Conservation (phyloP, 35 echinoderm and acorn worm species). For the Chiridota heheva region DNA sequence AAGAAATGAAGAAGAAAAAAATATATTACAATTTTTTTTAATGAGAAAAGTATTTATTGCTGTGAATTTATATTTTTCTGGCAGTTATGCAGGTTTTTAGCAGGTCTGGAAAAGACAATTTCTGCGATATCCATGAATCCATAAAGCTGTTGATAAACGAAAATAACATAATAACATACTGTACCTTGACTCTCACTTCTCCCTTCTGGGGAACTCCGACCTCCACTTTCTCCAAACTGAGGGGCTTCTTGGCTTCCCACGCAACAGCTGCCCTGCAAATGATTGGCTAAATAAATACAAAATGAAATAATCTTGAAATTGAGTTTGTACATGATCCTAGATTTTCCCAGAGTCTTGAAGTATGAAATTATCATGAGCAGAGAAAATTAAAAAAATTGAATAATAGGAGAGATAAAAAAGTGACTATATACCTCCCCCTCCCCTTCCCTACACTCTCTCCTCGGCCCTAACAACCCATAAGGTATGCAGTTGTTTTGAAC, state of each 20-base stretch:
- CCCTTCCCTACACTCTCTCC: too few relatives aligned
- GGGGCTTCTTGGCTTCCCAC: conserved; percentile 75
- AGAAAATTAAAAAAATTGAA: too few relatives aligned
- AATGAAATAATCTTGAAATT: too few relatives aligned
- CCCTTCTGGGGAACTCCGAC: conserved; percentile 68
- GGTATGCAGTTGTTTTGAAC: too few relatives aligned
- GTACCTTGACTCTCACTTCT: conserved; percentile 94
- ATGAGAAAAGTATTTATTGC: not conserved
- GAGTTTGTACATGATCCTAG: too few relatives aligned
- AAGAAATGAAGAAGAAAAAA: not conserved
- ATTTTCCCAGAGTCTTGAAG: too few relatives aligned
- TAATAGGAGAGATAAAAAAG: too few relatives aligned
- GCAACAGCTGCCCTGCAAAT: conserved; percentile 89
- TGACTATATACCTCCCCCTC: too few relatives aligned
- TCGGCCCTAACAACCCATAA: too few relatives aligned
- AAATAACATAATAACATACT: not conserved
- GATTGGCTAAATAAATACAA: conserved; percentile 68
- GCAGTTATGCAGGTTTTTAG: too few relatives aligned
- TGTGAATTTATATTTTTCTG: too few relatives aligned
- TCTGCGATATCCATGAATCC: not conserved
- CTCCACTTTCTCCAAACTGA: conserved; percentile 78
- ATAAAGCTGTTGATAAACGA: not conserved
- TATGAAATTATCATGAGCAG: too few relatives aligned
- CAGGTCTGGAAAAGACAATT: not conserved
- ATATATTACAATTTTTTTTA: not conserved